These are phyloP conservation scores for Thera britannica DNA, from an alignment of 2,888 invertebrate species.

Conservation along the genomic window DNA sequence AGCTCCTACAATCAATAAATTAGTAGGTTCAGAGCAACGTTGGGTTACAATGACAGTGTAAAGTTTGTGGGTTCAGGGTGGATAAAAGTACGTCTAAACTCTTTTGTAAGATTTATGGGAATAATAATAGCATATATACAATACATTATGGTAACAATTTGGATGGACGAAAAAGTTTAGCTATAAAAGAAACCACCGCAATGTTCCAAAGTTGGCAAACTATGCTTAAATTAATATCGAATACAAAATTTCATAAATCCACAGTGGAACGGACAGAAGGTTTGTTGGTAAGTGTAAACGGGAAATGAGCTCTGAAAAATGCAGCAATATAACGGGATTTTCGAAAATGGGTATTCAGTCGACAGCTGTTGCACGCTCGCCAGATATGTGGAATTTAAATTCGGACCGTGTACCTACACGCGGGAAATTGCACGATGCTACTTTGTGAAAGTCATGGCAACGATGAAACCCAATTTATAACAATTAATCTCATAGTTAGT, in stretches of 20 bases:
- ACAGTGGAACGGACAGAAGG: slow-evolving; percentile 32
- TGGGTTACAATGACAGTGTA: neutral
- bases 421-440: slow-evolving; percentile 23
- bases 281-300: slow-evolving; percentile 41
- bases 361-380: slow-evolving; percentile 60
- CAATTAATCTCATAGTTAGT: neutral
- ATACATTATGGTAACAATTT: no score
- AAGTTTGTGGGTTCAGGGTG: neutral
- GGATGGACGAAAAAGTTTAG: no score
- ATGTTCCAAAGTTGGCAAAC: neutral
- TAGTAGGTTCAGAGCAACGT: slow-evolving; percentile 10
- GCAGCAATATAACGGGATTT: slow-evolving; percentile 54
- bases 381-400: slow-evolving; percentile 58
- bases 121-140: no score
- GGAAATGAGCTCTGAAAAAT: slow-evolving; percentile 56
- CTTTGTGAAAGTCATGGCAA: slow-evolving; percentile 22
- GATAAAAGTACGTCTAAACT: no score
- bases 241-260: slow-evolving; percentile 35
- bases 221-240: slow-evolving; percentile 15
- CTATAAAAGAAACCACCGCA: neutral
- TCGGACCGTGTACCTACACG: slow-evolving; percentile 38
- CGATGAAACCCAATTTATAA: slow-evolving; percentile 9
- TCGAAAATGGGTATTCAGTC: slow-evolving; percentile 61
- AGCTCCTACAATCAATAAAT: slow-evolving; percentile 23
- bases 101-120: no score